phyloP scores from a whole-genome alignment of 1,140 invertebrate genomes.

The Chymomyza costata region DNA sequence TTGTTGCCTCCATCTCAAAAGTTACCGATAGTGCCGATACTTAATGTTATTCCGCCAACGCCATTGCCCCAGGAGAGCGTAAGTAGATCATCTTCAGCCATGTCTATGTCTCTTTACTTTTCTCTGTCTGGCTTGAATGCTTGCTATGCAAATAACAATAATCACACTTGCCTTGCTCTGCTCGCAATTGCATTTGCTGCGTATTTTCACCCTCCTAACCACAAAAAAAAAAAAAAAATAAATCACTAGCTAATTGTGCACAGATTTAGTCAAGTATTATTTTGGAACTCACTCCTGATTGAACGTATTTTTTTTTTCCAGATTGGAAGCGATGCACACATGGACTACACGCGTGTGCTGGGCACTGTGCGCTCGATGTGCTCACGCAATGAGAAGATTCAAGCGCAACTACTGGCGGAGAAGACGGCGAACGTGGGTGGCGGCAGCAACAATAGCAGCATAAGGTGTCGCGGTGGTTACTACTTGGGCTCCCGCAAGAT shows the following conservation, averaged over 20 bases:
- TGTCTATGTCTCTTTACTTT: conserved; percentile 9
- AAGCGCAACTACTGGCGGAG: conserved; percentile 55
- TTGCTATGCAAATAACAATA: not conserved
- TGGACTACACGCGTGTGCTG: conserved; percentile 76
- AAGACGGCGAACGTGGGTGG: conserved; percentile 63
- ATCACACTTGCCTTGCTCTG: conserved; percentile 33
- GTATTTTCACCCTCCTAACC: conserved; percentile 4
- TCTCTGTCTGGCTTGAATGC: conserved; percentile 1
- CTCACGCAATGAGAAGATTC: conserved; percentile 76
- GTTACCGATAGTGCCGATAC: conserved; percentile 68
- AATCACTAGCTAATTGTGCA: not conserved
- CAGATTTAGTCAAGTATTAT: not conserved
- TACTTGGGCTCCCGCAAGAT: conserved; percentile 80
- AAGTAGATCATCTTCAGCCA: conserved; percentile 43
- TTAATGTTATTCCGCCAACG: conserved; percentile 63
- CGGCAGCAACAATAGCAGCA: conserved; percentile 41
- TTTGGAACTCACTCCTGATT: too few relatives aligned
- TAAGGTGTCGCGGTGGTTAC: conserved; percentile 72
- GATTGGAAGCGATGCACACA: conserved; percentile 72
- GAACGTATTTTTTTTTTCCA: conserved; percentile 36
- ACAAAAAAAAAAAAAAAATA: not conserved
- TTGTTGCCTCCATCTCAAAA: conserved; percentile 48
- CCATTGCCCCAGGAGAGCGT: conserved; percentile 66
- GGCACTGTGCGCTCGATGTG: conserved; percentile 77
- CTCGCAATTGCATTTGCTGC: conserved; percentile 35